phyloP scores from a whole-genome alignment of 2,888 invertebrate species.

The Sinotaia quadrata region DNA sequence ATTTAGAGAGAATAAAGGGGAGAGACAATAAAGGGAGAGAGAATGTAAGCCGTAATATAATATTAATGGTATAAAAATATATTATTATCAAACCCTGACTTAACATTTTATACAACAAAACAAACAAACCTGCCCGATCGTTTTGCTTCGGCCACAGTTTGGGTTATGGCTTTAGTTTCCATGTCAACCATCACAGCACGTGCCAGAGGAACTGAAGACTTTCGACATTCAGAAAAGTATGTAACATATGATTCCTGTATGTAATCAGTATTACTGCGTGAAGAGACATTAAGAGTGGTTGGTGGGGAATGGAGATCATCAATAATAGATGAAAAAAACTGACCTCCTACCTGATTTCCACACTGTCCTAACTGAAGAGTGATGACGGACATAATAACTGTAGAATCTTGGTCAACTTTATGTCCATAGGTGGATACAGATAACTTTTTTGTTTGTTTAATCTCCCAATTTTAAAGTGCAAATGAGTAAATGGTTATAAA shows the following conservation, averaged over 20 bases:
- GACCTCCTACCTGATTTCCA: conserved; percentile 72
- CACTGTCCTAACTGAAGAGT: conserved; percentile 73
- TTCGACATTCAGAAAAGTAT: conserved; percentile 54
- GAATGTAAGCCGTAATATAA: too few species aligned
- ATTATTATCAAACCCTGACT: too few species aligned
- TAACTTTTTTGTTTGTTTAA: neutral
- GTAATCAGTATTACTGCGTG: conserved; percentile 52
- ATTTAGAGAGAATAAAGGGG: too few species aligned
- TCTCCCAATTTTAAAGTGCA: too few species aligned
- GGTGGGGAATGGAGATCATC: conserved; percentile 56
- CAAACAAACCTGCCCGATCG: conserved; percentile 50
- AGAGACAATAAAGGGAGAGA: too few species aligned
- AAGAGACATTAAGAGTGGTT: conserved; percentile 44
- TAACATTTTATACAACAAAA: too few species aligned
- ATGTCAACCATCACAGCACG: conserved; percentile 72
- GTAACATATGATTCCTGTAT: conserved; percentile 50
- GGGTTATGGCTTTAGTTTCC: conserved; percentile 69
- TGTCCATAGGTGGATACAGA: too few species aligned
- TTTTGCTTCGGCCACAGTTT: conserved; percentile 57
- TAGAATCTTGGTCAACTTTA: too few species aligned
- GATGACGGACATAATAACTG: conserved; percentile 68
- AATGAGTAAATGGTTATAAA: too few species aligned
- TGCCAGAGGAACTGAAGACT: conserved; percentile 50
- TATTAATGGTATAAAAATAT: too few species aligned
- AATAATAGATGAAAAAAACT: conserved; percentile 62